These are phyloP conservation scores for Drosophila nr. medialis DNA, from an alignment of 2,888 invertebrate genomes.

Conservation along the genomic window DNA sequence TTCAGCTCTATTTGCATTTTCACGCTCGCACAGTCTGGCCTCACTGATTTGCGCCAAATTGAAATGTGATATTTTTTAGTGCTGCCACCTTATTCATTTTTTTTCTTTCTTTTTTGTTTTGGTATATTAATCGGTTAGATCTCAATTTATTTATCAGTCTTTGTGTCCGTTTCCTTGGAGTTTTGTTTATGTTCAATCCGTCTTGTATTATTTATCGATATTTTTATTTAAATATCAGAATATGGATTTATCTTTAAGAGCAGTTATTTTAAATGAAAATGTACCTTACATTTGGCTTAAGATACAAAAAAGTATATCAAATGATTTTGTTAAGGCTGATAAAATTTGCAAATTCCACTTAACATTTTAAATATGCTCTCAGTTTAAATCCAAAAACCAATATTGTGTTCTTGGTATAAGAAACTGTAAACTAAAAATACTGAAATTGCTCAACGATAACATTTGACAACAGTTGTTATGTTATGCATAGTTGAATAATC, in stretches of 20 bases:
- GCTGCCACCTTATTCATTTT: neutral
- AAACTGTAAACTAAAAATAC: neutral
- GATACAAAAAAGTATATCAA: neutral
- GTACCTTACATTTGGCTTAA: neutral
- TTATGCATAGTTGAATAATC: neutral
- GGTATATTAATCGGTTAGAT: neutral
- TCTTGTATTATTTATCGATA: neutral
- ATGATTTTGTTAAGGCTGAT: neutral
- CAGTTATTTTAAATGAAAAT: neutral
- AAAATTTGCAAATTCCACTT: neutral
- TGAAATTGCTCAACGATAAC: neutral
- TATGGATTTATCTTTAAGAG: neutral
- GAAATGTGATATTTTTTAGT: conserved; percentile 16
- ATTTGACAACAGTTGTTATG: neutral
- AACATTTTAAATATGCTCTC: neutral
- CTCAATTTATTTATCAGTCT: neutral
- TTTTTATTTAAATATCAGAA: neutral
- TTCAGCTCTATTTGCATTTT: conserved; percentile 26
- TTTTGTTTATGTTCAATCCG: neutral
- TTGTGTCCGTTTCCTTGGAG: neutral
- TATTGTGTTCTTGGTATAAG: neutral
- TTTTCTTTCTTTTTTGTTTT: neutral
- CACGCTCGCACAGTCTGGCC: conserved; percentile 19
- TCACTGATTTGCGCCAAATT: conserved; percentile 10
- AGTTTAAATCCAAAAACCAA: neutral